A percentile compares a stretch with the other conserved stretches of the same genome.
phyloP scores from a whole-genome alignment of 2,888 invertebrate species.

The Bruchidius siliquastri region DNA sequence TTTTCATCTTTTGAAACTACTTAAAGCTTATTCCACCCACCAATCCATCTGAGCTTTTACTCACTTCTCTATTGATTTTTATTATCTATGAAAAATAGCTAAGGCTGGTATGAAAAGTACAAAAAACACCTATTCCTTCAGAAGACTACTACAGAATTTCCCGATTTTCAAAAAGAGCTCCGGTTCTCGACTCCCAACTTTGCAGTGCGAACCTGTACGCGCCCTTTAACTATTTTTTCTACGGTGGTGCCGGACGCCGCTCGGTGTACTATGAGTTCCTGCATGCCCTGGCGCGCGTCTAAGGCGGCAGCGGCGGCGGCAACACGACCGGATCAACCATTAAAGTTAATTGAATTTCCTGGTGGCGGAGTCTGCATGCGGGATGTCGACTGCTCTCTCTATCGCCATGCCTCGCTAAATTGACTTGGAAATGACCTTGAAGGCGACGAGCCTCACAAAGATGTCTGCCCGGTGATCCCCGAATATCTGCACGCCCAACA shows the following conservation, averaged over 20 bases:
- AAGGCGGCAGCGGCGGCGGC: not conserved
- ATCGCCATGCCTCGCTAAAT: constrained; percentile 38
- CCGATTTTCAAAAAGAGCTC: too few relatives aligned
- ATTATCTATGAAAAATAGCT: too few relatives aligned
- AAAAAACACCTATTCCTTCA: too few relatives aligned
- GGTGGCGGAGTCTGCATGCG: constrained; percentile 42
- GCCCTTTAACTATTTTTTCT: not conserved
- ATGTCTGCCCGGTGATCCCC: constrained; percentile 27
- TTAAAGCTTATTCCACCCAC: too few relatives aligned
- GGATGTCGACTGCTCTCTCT: constrained; percentile 36
- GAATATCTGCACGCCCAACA: constrained; percentile 45
- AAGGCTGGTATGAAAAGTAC: too few relatives aligned
- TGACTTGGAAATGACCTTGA: constrained; percentile 49
- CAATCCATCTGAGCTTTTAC: too few relatives aligned
- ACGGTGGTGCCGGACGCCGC: not conserved
- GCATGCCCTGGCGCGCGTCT: not conserved
- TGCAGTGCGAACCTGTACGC: not conserved
- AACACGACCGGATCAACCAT: constrained; percentile 47
- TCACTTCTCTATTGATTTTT: too few relatives aligned
- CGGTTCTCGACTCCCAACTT: too few relatives aligned
- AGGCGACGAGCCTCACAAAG: constrained; percentile 35
- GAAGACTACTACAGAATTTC: too few relatives aligned
- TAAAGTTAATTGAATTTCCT: constrained; percentile 56
- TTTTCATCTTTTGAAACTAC: too few relatives aligned
- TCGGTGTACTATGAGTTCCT: not conserved